A percentile compares a stretch with the other conserved stretches of the same genome.
These are phyloP conservation scores for Rhizoglyphus robini DNA, from an alignment of 1,140 invertebrate species.

Conservation along the genomic window DNA sequence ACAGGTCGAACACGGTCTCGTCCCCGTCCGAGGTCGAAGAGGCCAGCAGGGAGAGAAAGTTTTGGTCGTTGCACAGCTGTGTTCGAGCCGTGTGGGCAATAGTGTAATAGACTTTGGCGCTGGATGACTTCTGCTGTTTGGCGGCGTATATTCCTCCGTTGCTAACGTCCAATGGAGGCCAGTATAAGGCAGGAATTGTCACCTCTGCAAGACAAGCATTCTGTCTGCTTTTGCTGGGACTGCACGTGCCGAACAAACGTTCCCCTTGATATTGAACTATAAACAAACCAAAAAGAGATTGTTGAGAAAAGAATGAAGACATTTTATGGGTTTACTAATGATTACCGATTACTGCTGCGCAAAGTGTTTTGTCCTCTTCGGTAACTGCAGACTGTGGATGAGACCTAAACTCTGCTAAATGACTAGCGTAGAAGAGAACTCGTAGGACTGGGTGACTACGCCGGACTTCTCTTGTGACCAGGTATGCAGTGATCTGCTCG, in stretches of 20 bases:
- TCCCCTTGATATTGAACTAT: slow-evolving; percentile 33
- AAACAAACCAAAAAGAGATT: slow-evolving; percentile 21
- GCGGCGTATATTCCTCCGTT: slow-evolving; percentile 21
- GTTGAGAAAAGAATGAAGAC: slow-evolving; percentile 21
- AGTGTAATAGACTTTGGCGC: slow-evolving; percentile 61
- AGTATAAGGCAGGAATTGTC: slow-evolving; percentile 69
- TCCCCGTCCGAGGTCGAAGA: neutral
- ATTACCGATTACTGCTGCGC: slow-evolving; percentile 25
- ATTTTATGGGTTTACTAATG: slow-evolving; percentile 27
- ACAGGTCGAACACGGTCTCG: neutral
- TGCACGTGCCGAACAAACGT: slow-evolving; percentile 61
- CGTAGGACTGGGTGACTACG: slow-evolving; percentile 69
- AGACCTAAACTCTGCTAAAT: slow-evolving; percentile 20
- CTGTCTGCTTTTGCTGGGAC: slow-evolving; percentile 62
- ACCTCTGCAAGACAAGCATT: slow-evolving; percentile 69
- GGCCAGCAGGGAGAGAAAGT: slow-evolving; percentile 20
- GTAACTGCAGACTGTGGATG: slow-evolving; percentile 13
- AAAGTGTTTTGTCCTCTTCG: slow-evolving; percentile 17
- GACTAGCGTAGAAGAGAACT: slow-evolving; percentile 72
- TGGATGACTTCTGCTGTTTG: slow-evolving; percentile 34
- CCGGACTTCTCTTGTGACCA: slow-evolving; percentile 66
- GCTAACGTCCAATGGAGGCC: slow-evolving; percentile 42
- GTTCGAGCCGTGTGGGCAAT: slow-evolving; percentile 40
- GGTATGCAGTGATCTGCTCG: slow-evolving; percentile 45
- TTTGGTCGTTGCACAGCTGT: slow-evolving; percentile 22